Base-by-base conservation (phyloP, 2,113 vertebrate species). In the Plestiodon gilberti region DNA sequence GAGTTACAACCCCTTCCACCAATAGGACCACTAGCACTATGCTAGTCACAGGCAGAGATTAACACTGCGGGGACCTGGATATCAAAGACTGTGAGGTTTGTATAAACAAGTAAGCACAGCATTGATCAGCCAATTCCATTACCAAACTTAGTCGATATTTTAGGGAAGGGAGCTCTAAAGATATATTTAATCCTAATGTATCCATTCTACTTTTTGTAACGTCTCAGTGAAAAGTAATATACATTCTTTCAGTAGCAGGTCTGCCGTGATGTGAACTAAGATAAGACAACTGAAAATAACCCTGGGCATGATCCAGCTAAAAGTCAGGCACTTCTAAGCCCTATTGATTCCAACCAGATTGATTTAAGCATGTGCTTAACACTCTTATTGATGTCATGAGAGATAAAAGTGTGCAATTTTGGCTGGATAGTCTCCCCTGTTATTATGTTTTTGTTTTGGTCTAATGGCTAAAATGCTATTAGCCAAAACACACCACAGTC, bases 221-320 rank as follows among this genome's bases (percentile, higher is more conserved):
- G 93, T 91, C 81, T 80, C 82, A 78, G 78, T 87, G 69, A 78
- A 89, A 88, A 13, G n/a, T 52, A 78, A 57, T 7, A 33, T 71
- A 15, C 52, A 48, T 83, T 59, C 1, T 55, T 28, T 40, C n/a
- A 64, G 35, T 67, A 67, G 43, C 18, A 52, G 30, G 65, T 88
- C 75, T 80, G 0, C 20, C 80, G 67, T 80, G 28, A 82, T 91
- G 89, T 67, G 1, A 18, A 82, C 25, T 81, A 89, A 89, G 28
- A 25, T n/a, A 71, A 9, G 71, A 48, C 22, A 86, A 40, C 33
- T 75, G 33, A 55, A 52, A 81, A 80, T 23, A 85, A 65, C 28
- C 62, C 25, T 43, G 17, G 71, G 59, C 18, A 65, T 33, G 38
- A 33, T 75, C 28, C 70, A 30, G 17, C 35, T 65, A 25, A 43